Conservation (phyloP, 64 coral and sea anemone genomes). For the Stichodactyla helianthus region DNA sequence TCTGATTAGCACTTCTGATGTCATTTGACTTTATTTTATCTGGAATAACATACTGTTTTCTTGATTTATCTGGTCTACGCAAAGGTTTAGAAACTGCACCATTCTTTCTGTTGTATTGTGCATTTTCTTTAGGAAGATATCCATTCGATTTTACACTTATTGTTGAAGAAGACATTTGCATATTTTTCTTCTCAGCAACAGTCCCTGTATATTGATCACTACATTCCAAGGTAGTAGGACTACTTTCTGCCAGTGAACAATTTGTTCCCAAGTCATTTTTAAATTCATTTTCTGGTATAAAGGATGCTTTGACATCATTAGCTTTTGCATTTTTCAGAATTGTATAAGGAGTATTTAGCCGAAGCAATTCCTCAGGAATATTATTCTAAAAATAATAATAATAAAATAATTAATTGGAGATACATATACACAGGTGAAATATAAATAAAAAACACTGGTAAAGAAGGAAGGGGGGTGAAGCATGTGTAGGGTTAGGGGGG, state of each 20-base stretch:
- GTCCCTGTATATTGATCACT: background rate
- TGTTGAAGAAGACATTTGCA: background rate
- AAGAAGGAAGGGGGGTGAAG: too few species aligned
- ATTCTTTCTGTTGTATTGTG: background rate
- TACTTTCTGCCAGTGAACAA: too few species aligned
- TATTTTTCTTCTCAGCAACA: background rate
- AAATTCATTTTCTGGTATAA: background rate
- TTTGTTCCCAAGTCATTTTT: too few species aligned
- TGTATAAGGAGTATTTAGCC: background rate
- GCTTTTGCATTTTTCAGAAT: background rate
- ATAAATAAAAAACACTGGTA: too few species aligned
- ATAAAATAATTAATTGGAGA: background rate
- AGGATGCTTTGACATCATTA: background rate
- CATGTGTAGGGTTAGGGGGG: too few species aligned
- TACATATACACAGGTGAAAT: background rate
- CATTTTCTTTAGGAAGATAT: background rate
- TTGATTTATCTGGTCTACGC: constrained; percentile 21
- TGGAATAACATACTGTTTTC: background rate
- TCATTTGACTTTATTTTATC: background rate
- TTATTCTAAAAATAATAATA: constrained; percentile 13
- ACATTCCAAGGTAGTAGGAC: background rate
- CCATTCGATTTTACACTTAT: background rate
- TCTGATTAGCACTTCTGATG: background rate
- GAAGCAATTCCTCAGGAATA: background rate
- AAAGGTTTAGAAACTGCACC: background rate